Conservation (phyloP, 1,140 invertebrate genomes). For the Parasteatoda tepidariorum region DNA sequence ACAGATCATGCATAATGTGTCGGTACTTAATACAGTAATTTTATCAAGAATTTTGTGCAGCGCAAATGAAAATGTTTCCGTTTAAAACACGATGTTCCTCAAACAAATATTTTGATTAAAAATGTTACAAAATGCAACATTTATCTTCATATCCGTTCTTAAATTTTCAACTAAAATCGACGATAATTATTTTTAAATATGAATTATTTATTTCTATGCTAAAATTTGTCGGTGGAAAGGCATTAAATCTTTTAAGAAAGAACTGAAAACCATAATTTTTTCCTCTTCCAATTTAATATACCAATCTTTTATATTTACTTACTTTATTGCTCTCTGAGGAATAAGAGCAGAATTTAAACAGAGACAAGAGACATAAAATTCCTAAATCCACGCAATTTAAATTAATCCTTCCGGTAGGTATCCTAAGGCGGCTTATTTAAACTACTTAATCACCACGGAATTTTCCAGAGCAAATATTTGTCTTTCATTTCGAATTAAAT, state of each 20-base stretch:
- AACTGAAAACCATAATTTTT: neutral
- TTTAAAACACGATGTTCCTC: too few species aligned
- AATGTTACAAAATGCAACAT: too few species aligned
- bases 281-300: neutral
- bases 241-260: neutral
- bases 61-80: too few species aligned
- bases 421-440: neutral
- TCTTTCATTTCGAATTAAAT: neutral
- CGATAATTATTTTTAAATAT: too few species aligned
- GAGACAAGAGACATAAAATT: neutral
- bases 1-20: too few species aligned
- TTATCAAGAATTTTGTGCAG: too few species aligned
- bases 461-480: conserved; percentile 13
- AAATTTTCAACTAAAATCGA: too few species aligned
- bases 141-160: too few species aligned
- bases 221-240: too few species aligned
- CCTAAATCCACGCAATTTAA: conserved; percentile 13
- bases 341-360: neutral
- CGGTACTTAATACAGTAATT: too few species aligned
- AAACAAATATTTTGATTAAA: too few species aligned
- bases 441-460: neutral
- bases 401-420: conserved; percentile 13
- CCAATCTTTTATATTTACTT: neutral
- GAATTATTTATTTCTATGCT: too few species aligned
- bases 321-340: neutral